phyloP scores from a whole-genome alignment of 2,797 vertebrate species.

The Cuculus canorus region DNA sequence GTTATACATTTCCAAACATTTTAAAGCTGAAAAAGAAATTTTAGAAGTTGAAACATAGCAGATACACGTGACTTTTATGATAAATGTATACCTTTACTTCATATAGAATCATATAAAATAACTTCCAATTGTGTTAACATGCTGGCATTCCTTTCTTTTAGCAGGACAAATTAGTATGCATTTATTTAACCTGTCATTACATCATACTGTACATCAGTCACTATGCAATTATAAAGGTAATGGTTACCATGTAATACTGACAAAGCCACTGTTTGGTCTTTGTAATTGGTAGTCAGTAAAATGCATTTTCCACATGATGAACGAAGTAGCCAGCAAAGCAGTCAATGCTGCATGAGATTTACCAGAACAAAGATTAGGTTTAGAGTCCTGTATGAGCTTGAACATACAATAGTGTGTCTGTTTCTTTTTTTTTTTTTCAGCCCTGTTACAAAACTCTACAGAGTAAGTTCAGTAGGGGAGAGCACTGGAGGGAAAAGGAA shows the following conservation, averaged over 20 bases:
- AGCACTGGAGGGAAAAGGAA: not conserved
- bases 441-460: constrained; percentile 4
- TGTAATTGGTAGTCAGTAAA: constrained; percentile 60
- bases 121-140: constrained; percentile 48
- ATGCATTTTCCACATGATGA: constrained; percentile 61
- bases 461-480: not conserved
- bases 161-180: constrained; percentile 52
- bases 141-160: constrained; percentile 39
- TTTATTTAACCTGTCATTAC: constrained; percentile 74
- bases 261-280: constrained; percentile 55
- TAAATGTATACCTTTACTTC: constrained; percentile 30
- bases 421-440: constrained; percentile 40
- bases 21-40: not conserved
- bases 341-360: constrained; percentile 54
- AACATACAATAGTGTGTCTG: constrained; percentile 40
- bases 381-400: not conserved
- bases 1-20: not conserved
- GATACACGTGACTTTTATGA: not conserved
- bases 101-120: constrained; percentile 40
- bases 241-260: constrained; percentile 68
- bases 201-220: constrained; percentile 66
- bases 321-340: constrained; percentile 58
- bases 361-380: constrained; percentile 59
- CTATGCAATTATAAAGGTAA: constrained; percentile 69
- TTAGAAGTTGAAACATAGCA: constrained; percentile 26